Conservation (phyloP, 2,888 invertebrate genomes). For the Dichetophora obliterata region DNA sequence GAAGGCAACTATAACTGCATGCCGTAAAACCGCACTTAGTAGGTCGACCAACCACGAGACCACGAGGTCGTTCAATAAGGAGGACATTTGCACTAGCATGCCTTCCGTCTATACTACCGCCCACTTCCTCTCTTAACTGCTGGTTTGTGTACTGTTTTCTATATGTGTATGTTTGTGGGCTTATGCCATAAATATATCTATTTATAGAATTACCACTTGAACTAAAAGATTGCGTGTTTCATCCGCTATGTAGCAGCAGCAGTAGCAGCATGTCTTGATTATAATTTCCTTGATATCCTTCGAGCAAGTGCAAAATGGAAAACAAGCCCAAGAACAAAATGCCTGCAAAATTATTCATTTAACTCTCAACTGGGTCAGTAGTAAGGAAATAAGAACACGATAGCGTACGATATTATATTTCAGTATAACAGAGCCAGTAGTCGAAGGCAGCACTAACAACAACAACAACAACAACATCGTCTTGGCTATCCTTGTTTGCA, state of each 20-base stretch:
- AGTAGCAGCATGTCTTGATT: constrained; percentile 35
- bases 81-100: background rate
- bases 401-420: constrained; percentile 8
- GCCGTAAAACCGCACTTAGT: constrained; percentile 9
- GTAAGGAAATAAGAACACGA: constrained; percentile 11
- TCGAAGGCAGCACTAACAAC: background rate
- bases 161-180: background rate
- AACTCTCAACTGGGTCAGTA: constrained; percentile 25
- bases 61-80: background rate
- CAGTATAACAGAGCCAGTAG: background rate
- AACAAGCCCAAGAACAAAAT: background rate
- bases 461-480: background rate
- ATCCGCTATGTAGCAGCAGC: background rate
- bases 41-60: background rate
- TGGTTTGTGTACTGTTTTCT: background rate
- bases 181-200: constrained; percentile 2
- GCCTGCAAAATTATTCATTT: constrained; percentile 23
- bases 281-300: constrained; percentile 33
- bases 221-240: constrained; percentile 27
- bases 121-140: background rate
- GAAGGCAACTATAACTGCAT: background rate
- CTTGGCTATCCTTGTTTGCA: background rate
- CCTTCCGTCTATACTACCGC: background rate
- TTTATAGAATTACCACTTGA: constrained; percentile 10
- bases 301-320: background rate